Evolutionary conservation across 2,888 invertebrate species (phyloP), one percentile per base, ranked within the genome.

Genomic region (Margaritifera margaritifera): DNA sequence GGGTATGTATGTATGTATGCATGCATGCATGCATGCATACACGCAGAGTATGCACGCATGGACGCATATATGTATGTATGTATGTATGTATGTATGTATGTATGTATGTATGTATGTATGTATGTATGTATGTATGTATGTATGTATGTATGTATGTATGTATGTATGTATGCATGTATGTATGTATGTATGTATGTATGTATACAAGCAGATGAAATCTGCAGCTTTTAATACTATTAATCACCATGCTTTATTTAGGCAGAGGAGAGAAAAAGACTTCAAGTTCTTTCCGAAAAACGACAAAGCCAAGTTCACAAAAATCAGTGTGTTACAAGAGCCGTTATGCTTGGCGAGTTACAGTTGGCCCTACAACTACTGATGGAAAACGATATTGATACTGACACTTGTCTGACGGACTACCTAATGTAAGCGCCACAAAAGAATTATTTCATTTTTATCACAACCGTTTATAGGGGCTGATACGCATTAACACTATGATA

Each of bases 371-470:
- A 72, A 64, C 53, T 73, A 53, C 69, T 79, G 60, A 73, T 79
- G 76, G 79, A 79, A 65, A 79, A 74, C 11, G 76, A 79, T 24
- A 64, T 69, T 18, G 73, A 79, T 15, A 71, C 68, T 55, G 62
- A 69, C 6, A 60, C 64, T 15, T 79, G 75, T 63, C 66, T 69
- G 52, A 66, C 55, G 25, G 79, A 79, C 56, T 79, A 69, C 56
- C 62, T 79, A n/a, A 76, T 64, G 78, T 78, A 70, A 64, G 63
- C 24, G 66, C 25, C 24, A 11, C 15, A 56, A 22, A 56, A 56
- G 2, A 3, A 4, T 22, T 2, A 22, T 56, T 56, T 22, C 56
- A 56, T 22, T 22, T 56, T 8, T 22, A 24, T 22, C 22, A 56
- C 22, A 56, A 56, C 24, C 11, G 56, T 22, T 56, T 18, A 55